These are phyloP conservation scores for Darevskia nairensis DNA, from an alignment of 2,797 vertebrate species.

Conservation along the genomic window DNA sequence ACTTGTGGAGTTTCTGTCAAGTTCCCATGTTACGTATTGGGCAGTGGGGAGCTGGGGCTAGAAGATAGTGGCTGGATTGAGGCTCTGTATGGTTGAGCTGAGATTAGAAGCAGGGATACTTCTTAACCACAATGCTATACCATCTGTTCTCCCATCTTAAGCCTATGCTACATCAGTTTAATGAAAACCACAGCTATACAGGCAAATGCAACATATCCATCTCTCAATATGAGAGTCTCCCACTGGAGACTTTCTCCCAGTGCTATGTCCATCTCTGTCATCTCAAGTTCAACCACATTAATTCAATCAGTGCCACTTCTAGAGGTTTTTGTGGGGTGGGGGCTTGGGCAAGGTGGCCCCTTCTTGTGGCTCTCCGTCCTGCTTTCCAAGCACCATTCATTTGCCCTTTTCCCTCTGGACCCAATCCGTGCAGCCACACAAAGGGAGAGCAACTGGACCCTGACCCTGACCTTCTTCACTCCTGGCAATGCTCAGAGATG, in stretches of 20 bases:
- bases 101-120: neutral
- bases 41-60: neutral
- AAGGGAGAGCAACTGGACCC: no score
- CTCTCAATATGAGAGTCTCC: neutral
- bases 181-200: no score
- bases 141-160: neutral
- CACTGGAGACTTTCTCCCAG: neutral
- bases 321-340: no score
- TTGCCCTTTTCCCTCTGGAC: no score
- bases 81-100: neutral
- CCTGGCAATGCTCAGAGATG: no score
- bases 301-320: no score
- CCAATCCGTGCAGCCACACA: no score
- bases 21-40: neutral
- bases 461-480: no score
- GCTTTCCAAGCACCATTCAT: no score
- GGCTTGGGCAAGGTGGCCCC: no score
- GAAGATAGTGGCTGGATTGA: neutral
- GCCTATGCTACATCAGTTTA: neutral
- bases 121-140: neutral
- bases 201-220: neutral
- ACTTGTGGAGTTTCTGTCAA: no score
- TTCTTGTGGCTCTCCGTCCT: no score
- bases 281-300: neutral
- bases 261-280: rapidly evolving